These are phyloP conservation scores for Eupithecia exiguata DNA, from an alignment of 2,888 invertebrate species.

Conservation along the genomic window DNA sequence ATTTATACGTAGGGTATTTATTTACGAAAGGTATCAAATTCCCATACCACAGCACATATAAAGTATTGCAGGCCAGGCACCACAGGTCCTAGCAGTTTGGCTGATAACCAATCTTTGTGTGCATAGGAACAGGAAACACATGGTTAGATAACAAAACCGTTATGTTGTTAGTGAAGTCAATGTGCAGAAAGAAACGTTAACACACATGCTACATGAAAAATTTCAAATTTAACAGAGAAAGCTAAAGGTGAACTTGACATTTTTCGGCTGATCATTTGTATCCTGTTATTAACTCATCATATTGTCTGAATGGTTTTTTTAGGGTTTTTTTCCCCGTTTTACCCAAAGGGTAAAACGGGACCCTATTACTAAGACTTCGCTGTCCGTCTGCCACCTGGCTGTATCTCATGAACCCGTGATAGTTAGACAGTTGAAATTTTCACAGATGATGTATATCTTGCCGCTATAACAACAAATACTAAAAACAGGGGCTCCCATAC, in stretches of 20 bases:
- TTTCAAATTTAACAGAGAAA: neutral
- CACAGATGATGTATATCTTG: too few species aligned
- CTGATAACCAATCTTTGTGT: conserved; percentile 37
- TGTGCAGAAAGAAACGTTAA: conserved; percentile 19
- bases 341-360: too few species aligned
- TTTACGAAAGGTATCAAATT: neutral
- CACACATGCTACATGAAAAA: neutral
- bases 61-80: conserved; percentile 18
- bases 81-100: conserved; percentile 16
- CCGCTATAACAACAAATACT: too few species aligned
- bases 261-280: neutral
- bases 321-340: too few species aligned
- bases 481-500: too few species aligned
- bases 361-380: too few species aligned
- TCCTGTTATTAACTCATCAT: too few species aligned
- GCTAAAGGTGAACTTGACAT: neutral
- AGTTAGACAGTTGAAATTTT: too few species aligned
- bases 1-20: neutral
- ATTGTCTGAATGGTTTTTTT: too few species aligned
- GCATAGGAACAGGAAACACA: conserved; percentile 35
- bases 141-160: conserved; percentile 34
- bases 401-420: too few species aligned
- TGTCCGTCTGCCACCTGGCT: too few species aligned
- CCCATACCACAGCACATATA: conserved; percentile 7
- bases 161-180: conserved; percentile 25